A percentile compares a stretch with the other conserved stretches of the same genome.
These are phyloP conservation scores for Nettapus auritus DNA, from an alignment of 2,113 vertebrate genomes.

Conservation along the genomic window DNA sequence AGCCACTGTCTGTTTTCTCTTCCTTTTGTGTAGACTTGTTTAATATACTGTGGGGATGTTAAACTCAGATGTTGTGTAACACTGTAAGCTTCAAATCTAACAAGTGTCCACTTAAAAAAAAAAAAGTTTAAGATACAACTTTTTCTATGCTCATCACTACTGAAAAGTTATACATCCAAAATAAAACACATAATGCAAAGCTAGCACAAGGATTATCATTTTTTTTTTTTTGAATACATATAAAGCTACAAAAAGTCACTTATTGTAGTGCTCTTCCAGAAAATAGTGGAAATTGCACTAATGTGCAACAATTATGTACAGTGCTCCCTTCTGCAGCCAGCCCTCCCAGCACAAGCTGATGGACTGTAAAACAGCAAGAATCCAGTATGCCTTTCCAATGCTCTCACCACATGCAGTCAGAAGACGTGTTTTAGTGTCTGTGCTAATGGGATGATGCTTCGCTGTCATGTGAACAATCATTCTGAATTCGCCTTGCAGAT, in stretches of 20 bases:
- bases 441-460: background rate
- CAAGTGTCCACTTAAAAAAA: background rate
- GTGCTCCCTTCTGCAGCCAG: background rate
- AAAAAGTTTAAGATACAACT: background rate
- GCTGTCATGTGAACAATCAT: background rate
- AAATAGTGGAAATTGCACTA: background rate
- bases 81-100: background rate
- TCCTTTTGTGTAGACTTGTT: background rate
- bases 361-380: background rate
- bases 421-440: background rate
- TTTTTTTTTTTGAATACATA: background rate
- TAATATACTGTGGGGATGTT: background rate
- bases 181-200: background rate
- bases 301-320: background rate
- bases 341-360: background rate
- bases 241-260: background rate
- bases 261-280: background rate
- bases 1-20: background rate
- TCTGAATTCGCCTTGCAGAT: background rate
- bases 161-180: background rate
- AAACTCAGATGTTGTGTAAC: background rate
- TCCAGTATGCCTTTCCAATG: background rate
- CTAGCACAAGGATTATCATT: background rate
- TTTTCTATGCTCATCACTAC: background rate
- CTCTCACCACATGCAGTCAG: background rate